Evolutionary conservation across 2,888 invertebrate species (phyloP).

Genomic region (Argyresthia albistria): DNA sequence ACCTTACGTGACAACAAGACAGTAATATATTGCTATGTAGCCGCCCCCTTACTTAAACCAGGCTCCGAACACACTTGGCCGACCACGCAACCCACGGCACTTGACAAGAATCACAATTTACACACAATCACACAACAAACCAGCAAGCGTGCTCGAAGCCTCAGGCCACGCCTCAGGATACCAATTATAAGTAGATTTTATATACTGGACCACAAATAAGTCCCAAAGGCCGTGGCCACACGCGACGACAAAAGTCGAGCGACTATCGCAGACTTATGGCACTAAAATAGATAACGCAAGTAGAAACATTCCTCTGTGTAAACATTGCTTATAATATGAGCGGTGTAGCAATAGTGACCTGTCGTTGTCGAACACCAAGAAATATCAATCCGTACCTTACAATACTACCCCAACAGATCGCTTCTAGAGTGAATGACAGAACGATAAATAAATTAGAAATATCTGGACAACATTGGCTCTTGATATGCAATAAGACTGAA

Average conservation of each 20-base stretch:
- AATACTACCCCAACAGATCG: background rate
- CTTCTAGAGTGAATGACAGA: background rate
- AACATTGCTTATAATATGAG: constrained; percentile 11
- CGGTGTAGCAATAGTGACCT: constrained; percentile 7
- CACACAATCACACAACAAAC: background rate
- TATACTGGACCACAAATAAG: too few relatives aligned
- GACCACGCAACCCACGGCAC: too few relatives aligned
- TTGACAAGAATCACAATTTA: too few relatives aligned
- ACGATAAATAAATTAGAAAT: too few relatives aligned
- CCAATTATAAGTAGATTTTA: too few relatives aligned
- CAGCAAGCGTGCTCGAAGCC: background rate
- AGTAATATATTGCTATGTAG: background rate
- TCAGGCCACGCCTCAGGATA: background rate
- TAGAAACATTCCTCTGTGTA: constrained; percentile 15
- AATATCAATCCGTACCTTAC: background rate
- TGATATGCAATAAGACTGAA: too few relatives aligned
- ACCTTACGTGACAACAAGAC: constrained; percentile 6
- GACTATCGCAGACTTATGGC: constrained; percentile 16
- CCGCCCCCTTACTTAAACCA: background rate
- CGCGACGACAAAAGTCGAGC: background rate
- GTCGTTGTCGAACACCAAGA: background rate
- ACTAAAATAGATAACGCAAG: constrained; percentile 18
- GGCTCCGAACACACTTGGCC: background rate
- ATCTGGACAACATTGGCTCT: too few relatives aligned
- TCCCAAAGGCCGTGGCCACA: background rate